Conservation (phyloP, 2,797 vertebrate species). For the Epinephelus awoara region DNA sequence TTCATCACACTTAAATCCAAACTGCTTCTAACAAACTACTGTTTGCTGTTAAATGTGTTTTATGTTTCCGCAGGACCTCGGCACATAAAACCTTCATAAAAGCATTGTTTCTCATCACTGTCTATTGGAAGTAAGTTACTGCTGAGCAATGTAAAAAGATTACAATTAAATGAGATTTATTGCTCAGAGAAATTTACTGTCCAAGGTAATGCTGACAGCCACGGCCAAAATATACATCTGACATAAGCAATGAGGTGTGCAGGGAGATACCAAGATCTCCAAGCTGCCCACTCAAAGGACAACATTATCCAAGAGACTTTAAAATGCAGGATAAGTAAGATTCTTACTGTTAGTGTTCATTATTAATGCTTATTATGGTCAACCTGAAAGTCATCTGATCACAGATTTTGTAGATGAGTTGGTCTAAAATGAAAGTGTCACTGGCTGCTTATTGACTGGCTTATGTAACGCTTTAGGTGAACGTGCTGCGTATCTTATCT, state of each 20-base stretch:
- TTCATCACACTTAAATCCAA: background rate
- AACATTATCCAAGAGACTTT: background rate
- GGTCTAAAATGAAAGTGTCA: slow-evolving; percentile 15
- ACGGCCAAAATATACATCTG: slow-evolving; percentile 69
- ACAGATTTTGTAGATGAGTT: background rate
- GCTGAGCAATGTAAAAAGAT: slow-evolving; percentile 24
- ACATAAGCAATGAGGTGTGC: slow-evolving; percentile 48
- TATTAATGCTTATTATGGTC: background rate
- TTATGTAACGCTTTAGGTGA: background rate
- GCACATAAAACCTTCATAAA: slow-evolving; percentile 26
- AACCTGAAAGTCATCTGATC: background rate
- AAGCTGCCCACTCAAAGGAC: slow-evolving; percentile 28
- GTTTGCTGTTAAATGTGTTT: background rate
- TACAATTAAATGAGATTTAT: slow-evolving; percentile 82
- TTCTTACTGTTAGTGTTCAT: background rate
- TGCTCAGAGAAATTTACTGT: slow-evolving; percentile 56
- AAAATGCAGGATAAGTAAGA: background rate
- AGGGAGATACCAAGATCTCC: slow-evolving; percentile 41
- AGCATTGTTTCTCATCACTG: slow-evolving; percentile 42
- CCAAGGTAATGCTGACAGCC: slow-evolving; percentile 42
- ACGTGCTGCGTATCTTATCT: slow-evolving; percentile 26
- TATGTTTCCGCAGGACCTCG: slow-evolving; percentile 10
- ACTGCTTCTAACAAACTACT: background rate
- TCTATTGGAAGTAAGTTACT: slow-evolving; percentile 48
- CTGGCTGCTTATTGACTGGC: background rate